Percentiles rank a stretch among this genome's conserved stretches.
Evolutionary conservation across 1,140 invertebrate genomes (phyloP).

Genomic region (Whitmania pigra): DNA sequence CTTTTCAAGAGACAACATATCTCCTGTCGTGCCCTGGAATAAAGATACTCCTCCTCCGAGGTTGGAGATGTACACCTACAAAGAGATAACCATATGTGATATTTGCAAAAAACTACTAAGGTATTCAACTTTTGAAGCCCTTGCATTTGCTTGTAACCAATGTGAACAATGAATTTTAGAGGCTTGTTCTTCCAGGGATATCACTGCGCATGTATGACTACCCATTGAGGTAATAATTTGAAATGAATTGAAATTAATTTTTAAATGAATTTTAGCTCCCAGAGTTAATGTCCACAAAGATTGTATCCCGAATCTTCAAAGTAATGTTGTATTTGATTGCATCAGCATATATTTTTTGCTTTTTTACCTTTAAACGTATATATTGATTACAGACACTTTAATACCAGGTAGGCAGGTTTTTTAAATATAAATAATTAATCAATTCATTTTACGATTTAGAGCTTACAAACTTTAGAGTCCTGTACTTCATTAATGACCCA

Average conservation of each 20-base stretch:
- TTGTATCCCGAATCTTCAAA: not conserved
- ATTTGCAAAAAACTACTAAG: not conserved
- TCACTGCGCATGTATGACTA: not conserved
- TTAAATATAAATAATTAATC: too few relatives aligned
- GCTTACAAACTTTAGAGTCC: too few relatives aligned
- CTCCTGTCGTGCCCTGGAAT: not conserved
- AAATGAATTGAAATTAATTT: not conserved
- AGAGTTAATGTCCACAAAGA: slow-evolving; percentile 3
- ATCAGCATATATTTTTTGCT: too few relatives aligned
- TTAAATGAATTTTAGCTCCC: not conserved
- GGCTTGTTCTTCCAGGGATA: slow-evolving; percentile 5
- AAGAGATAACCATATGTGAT: not conserved
- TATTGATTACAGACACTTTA: too few relatives aligned
- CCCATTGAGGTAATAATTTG: not conserved
- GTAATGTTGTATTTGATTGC: not conserved
- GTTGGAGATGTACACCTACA: not conserved
- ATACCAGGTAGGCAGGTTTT: too few relatives aligned
- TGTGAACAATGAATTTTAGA: not conserved
- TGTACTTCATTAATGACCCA: too few relatives aligned
- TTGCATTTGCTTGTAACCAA: not conserved
- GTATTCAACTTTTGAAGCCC: not conserved
- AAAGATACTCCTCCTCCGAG: not conserved
- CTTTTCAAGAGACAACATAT: not conserved
- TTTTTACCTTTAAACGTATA: too few relatives aligned
- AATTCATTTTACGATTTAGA: too few relatives aligned